phyloP scores from a whole-genome alignment of 2,888 invertebrate species.

The Actias luna region DNA sequence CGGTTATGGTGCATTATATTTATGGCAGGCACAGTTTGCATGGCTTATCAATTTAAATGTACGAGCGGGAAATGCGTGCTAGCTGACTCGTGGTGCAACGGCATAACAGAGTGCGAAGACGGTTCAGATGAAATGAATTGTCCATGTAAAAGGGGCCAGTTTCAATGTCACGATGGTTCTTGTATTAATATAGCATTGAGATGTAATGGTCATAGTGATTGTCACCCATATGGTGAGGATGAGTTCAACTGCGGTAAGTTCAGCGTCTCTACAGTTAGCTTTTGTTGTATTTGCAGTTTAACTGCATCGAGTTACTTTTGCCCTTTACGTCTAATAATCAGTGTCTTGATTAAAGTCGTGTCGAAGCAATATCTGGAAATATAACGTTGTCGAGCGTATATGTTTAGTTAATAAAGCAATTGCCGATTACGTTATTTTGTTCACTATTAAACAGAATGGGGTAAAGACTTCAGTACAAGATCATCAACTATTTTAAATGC shows the following conservation, averaged over 20 bases:
- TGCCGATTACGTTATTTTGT: neutral
- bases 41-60: constrained; percentile 84
- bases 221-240: constrained; percentile 82
- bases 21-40: constrained; percentile 75
- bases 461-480: neutral
- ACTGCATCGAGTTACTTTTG: neutral
- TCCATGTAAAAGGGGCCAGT: constrained; percentile 74
- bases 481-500: neutral
- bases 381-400: neutral
- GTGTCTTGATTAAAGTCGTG: neutral
- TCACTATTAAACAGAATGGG: neutral
- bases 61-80: constrained; percentile 83
- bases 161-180: constrained; percentile 83
- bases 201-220: constrained; percentile 84
- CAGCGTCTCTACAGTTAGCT: constrained; percentile 7
- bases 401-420: neutral
- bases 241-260: constrained; percentile 80
- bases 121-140: constrained; percentile 69
- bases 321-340: neutral
- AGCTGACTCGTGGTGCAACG: constrained; percentile 77
- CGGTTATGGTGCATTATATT: constrained; percentile 67
- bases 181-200: constrained; percentile 84
- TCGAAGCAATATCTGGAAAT: neutral
- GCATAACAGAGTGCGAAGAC: constrained; percentile 76
- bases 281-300: constrained; percentile 4